Conservation (phyloP, 1,140 invertebrate genomes). For the Camponotus vicinus region DNA sequence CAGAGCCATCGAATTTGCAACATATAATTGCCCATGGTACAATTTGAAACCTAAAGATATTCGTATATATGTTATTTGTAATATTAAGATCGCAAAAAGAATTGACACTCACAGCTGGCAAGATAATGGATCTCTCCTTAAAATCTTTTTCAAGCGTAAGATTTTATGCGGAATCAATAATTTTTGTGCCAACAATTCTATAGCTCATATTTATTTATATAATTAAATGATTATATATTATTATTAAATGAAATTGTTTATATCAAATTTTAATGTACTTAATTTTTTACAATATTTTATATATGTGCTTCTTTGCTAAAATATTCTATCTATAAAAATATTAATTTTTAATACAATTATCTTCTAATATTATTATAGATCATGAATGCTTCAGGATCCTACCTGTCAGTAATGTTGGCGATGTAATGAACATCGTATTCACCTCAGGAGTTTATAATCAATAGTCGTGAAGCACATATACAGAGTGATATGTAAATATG, state of each 20-base stretch:
- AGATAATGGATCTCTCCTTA: constrained; percentile 58
- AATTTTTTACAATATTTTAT: background rate
- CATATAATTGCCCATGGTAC: constrained; percentile 60
- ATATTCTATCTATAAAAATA: background rate
- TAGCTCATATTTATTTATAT: too few relatives aligned
- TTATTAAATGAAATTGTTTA: too few relatives aligned
- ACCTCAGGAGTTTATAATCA: background rate
- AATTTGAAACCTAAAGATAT: constrained; percentile 51
- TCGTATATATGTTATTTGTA: constrained; percentile 47
- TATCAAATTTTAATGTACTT: too few relatives aligned
- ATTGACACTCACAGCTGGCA: constrained; percentile 62
- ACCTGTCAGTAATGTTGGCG: constrained; percentile 63
- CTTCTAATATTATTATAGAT: constrained; percentile 53
- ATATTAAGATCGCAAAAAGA: constrained; percentile 54
- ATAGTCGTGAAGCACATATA: constrained; percentile 13
- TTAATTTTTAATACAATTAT: background rate
- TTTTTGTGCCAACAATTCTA: background rate
- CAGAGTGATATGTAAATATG: background rate
- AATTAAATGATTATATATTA: too few relatives aligned
- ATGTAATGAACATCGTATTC: constrained; percentile 44
- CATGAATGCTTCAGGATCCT: constrained; percentile 65
- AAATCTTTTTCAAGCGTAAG: constrained; percentile 65
- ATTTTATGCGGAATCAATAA: background rate
- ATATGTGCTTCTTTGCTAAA: background rate
- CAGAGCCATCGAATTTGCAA: background rate